Conservation (phyloP, 2,113 vertebrate genomes). For the Lophura nycthemera region DNA sequence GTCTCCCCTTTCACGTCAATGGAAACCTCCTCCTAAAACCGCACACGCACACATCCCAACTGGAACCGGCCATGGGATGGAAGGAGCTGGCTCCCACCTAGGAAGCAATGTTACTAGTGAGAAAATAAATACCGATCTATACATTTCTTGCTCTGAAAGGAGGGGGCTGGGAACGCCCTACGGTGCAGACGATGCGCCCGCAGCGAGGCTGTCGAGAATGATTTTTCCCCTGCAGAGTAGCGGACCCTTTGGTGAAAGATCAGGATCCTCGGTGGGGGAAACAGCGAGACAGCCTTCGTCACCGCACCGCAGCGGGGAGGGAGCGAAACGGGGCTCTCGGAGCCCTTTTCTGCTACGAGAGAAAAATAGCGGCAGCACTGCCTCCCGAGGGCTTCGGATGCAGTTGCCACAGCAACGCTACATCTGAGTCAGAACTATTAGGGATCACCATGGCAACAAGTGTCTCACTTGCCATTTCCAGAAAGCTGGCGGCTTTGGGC, state of each 20-base stretch:
- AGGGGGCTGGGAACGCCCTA: constrained; percentile 24
- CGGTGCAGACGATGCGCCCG: neutral
- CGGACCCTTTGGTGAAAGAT: constrained; percentile 40
- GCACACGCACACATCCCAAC: neutral
- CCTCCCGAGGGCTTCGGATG: constrained; percentile 79
- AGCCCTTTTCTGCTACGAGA: constrained; percentile 60
- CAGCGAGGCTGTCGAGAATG: neutral
- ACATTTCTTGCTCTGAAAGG: neutral
- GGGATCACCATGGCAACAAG: constrained; percentile 86
- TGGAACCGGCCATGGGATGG: neutral
- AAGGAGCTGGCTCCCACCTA: neutral
- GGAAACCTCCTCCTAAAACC: neutral
- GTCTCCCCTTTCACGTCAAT: constrained; percentile 22
- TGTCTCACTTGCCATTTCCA: constrained; percentile 83
- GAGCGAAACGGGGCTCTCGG: constrained; percentile 69
- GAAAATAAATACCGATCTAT: neutral
- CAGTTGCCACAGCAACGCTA: constrained; percentile 79
- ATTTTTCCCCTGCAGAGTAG: neutral
- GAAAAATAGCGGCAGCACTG: constrained; percentile 53
- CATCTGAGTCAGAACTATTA: constrained; percentile 86
- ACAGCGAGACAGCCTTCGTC: constrained; percentile 66
- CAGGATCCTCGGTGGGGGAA: constrained; percentile 14
- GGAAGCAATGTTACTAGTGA: neutral
- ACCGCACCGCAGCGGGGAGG: constrained; percentile 72
- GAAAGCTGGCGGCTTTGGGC: constrained; percentile 73